Percentiles rank a stretch among this genome's conserved stretches.
Conservation (phyloP, 2,113 vertebrate species). For the Microcebus jonahi region DNA sequence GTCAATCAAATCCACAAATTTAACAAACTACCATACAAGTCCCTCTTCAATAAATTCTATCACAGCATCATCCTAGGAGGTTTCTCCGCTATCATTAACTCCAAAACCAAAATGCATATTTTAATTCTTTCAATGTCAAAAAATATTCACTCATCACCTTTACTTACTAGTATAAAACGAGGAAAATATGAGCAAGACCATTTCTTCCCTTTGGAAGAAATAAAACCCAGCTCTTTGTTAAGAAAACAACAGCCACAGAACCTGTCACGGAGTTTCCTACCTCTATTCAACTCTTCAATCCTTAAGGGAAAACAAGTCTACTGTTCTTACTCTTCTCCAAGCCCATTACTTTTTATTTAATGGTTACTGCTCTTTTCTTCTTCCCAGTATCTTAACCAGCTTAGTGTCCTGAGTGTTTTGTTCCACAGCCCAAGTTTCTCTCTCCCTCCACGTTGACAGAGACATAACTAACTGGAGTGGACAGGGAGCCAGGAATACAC, state of each 20-base stretch:
- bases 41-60: neutral
- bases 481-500: neutral
- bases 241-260: neutral
- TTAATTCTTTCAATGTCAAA: slow-evolving; percentile 30
- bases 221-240: neutral
- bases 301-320: neutral
- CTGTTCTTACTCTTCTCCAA: neutral
- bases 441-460: neutral
- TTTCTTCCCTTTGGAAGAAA: neutral
- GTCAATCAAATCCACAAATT: neutral
- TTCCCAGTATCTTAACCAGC: neutral
- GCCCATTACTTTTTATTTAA: neutral
- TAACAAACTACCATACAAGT: neutral
- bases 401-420: neutral
- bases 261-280: neutral
- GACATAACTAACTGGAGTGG: neutral
- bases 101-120: slow-evolving; percentile 12
- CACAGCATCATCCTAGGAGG: neutral
- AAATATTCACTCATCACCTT: neutral
- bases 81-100: neutral
- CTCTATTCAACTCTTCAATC: neutral
- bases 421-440: neutral
- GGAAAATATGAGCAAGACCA: neutral
- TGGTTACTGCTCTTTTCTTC: neutral
- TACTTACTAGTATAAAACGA: neutral